Conservation (phyloP, 2,113 vertebrate genomes). For the Uropsilus gracilis region DNA sequence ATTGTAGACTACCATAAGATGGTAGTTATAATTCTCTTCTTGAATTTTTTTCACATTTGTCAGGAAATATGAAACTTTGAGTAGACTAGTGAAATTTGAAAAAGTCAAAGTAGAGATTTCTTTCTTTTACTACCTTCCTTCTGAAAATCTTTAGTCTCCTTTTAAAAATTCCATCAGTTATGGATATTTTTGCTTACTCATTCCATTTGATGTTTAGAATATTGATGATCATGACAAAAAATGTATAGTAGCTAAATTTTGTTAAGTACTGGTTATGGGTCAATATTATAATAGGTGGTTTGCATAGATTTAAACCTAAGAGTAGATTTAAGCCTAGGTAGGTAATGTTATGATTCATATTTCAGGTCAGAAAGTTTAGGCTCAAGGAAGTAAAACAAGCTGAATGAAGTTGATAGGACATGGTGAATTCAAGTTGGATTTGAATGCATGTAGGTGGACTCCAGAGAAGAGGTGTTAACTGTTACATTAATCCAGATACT, state of each 20-base stretch:
- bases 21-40: background rate
- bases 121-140: background rate
- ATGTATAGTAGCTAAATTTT: background rate
- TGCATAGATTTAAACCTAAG: background rate
- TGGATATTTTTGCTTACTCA: background rate
- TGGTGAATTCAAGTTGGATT: background rate
- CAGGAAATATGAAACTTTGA: background rate
- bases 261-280: background rate
- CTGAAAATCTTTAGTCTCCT: background rate
- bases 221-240: background rate
- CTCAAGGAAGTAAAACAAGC: background rate
- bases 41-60: background rate
- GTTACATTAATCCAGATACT: background rate
- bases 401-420: background rate
- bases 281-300: background rate
- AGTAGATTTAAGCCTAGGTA: background rate
- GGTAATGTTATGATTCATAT: background rate
- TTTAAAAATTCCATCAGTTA: background rate
- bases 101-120: background rate
- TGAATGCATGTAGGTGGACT: background rate
- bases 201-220: background rate
- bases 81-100: background rate
- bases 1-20: background rate
- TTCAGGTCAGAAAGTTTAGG: background rate
- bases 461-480: background rate